These are phyloP conservation scores for Anthoptus insignis DNA, from an alignment of 2,888 invertebrate genomes.

Conservation along the genomic window DNA sequence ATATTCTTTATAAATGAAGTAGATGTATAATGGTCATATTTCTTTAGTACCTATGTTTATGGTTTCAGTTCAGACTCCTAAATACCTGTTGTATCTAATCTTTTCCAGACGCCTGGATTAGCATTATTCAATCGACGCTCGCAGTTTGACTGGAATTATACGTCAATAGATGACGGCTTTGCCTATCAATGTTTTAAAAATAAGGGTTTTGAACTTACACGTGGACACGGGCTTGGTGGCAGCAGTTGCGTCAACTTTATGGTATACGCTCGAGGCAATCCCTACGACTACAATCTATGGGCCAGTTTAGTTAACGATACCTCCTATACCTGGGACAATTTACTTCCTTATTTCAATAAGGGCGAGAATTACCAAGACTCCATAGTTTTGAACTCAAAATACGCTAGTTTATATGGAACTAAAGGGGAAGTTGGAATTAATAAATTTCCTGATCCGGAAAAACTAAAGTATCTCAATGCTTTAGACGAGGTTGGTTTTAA, in stretches of 20 bases:
- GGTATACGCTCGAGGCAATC: slow-evolving; percentile 79
- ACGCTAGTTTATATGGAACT: slow-evolving; percentile 52
- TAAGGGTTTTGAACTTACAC: slow-evolving; percentile 82
- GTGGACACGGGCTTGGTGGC: no score
- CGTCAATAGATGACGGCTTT: slow-evolving; percentile 75
- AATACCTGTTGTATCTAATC: no score
- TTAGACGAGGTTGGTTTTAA: slow-evolving; percentile 70
- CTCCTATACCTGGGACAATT: slow-evolving; percentile 70
- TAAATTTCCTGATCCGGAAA: slow-evolving; percentile 15
- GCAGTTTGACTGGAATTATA: slow-evolving; percentile 85
- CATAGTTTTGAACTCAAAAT: slow-evolving; percentile 34
- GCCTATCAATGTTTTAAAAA: slow-evolving; percentile 64
- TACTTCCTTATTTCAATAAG: slow-evolving; percentile 52
- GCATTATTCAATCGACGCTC: no score
- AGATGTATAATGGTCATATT: no score
- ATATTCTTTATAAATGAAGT: no score
- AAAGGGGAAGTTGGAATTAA: slow-evolving; percentile 66
- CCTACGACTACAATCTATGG: slow-evolving; percentile 78
- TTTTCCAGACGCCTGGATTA: no score
- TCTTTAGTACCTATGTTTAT: no score
- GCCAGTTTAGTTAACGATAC: slow-evolving; percentile 72
- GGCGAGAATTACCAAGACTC: slow-evolving; percentile 45
- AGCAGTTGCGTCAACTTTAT: slow-evolving; percentile 82
- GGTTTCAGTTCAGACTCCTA: no score
- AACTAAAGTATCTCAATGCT: slow-evolving; percentile 51